phyloP scores from a whole-genome alignment of 2,888 invertebrate genomes.

The Drosophila vallismaia region DNA sequence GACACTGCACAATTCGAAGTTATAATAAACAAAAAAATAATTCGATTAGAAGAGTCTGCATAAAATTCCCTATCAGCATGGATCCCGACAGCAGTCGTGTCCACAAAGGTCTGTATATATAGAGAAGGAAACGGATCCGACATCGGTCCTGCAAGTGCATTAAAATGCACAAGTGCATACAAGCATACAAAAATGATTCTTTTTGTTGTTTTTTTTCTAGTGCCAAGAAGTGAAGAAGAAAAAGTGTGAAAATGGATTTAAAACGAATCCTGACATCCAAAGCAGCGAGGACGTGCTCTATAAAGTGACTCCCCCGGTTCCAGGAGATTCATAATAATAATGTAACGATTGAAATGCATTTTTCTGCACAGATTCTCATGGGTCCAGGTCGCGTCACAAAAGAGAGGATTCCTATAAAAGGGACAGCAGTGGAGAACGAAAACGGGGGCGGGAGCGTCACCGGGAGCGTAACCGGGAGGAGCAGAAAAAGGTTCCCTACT shows the following conservation, averaged over 20 bases:
- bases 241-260: constrained; percentile 47
- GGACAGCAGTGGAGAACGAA: constrained; percentile 8
- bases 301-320: background rate
- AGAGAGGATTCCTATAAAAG: constrained; percentile 9
- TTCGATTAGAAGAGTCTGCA: background rate
- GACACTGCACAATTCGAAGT: background rate
- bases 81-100: constrained; percentile 65
- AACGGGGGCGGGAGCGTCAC: background rate
- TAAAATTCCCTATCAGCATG: constrained; percentile 35
- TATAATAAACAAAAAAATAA: background rate
- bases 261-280: constrained; percentile 13
- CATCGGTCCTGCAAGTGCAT: background rate
- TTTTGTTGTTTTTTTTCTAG: constrained; percentile 74
- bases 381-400: constrained; percentile 22
- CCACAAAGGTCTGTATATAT: constrained; percentile 55
- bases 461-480: constrained; percentile 5
- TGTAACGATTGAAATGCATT: background rate
- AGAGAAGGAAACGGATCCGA: constrained; percentile 2
- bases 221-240: constrained; percentile 34
- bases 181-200: constrained; percentile 32
- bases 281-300: constrained; percentile 1
- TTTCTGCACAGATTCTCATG: constrained; percentile 19
- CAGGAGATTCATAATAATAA: constrained; percentile 5
- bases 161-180: background rate
- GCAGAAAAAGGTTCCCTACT: constrained; percentile 57